Conservation (phyloP, 2,113 vertebrate species). For the Syrrhaptes paradoxus region DNA sequence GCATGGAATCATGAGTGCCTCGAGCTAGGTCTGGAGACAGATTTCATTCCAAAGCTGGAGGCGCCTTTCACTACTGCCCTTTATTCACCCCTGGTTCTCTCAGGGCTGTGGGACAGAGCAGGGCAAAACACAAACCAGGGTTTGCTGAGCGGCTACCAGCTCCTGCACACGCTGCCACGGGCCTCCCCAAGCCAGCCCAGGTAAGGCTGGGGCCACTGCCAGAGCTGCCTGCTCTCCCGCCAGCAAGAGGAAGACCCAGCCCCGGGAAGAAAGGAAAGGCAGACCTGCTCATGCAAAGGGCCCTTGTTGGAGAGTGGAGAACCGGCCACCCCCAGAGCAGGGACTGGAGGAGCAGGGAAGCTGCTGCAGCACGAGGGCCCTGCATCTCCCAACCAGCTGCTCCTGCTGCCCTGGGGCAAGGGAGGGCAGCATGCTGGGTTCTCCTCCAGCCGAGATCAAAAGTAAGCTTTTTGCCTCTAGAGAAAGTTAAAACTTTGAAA, state of each 20-base stretch:
- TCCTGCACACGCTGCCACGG: accelerated
- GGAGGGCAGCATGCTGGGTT: background rate
- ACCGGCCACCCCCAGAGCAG: background rate
- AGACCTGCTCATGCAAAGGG: background rate
- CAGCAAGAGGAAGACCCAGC: background rate
- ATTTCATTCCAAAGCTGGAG: constrained; percentile 21
- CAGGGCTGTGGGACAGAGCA: background rate
- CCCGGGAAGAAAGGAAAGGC: background rate
- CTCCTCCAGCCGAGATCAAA: background rate
- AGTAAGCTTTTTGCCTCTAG: background rate
- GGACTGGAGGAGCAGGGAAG: background rate
- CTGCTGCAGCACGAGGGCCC: background rate
- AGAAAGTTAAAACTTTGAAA: background rate
- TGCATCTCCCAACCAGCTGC: background rate
- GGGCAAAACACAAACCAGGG: background rate
- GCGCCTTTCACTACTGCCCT: background rate
- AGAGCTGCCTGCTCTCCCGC: background rate
- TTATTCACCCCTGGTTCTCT: background rate
- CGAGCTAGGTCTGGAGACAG: background rate
- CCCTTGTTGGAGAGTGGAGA: background rate
- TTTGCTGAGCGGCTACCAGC: background rate
- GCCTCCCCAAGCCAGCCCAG: background rate
- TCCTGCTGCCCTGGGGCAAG: background rate
- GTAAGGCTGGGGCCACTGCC: background rate
- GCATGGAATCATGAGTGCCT: background rate